phyloP scores from a whole-genome alignment of 2,113 vertebrate species.

The Dicaeum eximium region DNA sequence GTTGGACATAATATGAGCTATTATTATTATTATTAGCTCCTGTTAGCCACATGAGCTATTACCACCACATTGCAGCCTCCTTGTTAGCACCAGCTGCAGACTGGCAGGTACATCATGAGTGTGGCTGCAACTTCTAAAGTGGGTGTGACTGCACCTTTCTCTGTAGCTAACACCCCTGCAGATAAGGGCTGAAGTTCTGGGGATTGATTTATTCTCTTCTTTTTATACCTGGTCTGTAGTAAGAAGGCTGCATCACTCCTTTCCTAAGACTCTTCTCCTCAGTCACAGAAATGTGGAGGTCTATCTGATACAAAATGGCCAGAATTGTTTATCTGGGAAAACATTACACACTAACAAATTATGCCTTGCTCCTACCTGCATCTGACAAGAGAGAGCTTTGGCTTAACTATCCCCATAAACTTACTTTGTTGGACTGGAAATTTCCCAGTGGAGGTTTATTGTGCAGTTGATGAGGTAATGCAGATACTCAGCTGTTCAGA shows the following conservation, averaged over 20 bases:
- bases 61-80: background rate
- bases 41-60: background rate
- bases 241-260: background rate
- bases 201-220: background rate
- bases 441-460: background rate
- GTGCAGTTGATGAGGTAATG: background rate
- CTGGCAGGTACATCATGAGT: background rate
- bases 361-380: background rate
- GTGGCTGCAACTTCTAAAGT: background rate
- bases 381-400: background rate
- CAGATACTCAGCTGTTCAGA: background rate
- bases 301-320: background rate
- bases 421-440: background rate
- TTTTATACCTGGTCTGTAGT: background rate
- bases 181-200: background rate
- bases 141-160: background rate
- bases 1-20: background rate
- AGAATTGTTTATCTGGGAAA: background rate
- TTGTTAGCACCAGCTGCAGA: background rate
- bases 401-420: background rate
- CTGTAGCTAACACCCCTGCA: background rate
- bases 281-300: background rate
- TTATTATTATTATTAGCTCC: too few relatives aligned
- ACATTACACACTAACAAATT: background rate
- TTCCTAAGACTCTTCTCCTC: background rate